Evolutionary conservation across 2,797 vertebrate genomes (phyloP).

Genomic region (Tapera naevia): DNA sequence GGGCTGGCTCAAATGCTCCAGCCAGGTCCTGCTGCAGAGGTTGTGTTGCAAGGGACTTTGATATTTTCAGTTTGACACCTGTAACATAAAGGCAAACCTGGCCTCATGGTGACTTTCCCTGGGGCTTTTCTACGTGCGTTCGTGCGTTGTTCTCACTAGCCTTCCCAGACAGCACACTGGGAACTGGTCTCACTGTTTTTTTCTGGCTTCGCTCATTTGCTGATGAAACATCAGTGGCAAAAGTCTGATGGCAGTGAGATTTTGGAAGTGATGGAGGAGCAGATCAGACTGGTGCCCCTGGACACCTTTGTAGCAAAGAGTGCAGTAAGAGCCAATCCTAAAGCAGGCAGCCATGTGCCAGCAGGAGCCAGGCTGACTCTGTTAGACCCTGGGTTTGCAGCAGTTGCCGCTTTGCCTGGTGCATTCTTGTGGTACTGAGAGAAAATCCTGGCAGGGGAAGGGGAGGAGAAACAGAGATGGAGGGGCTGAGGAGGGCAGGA

Average conservation of each 20-base stretch:
- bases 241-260: accelerated
- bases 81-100: no score
- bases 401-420: not conserved
- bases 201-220: not conserved
- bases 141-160: not conserved
- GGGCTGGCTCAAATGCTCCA: not conserved
- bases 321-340: accelerated
- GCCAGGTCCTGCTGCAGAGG: no score
- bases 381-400: not conserved
- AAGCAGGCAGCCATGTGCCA: not conserved
- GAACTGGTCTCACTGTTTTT: no score
- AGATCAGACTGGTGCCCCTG: not conserved
- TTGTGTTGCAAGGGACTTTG: no score
- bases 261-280: not conserved
- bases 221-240: not conserved
- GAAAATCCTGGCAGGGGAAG: not conserved
- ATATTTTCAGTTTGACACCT: not conserved
- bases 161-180: not conserved
- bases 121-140: not conserved
- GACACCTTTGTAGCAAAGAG: not conserved
- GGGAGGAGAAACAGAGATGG: not conserved
- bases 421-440: accelerated
- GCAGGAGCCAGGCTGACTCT: not conserved
- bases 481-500: not conserved
- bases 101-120: not conserved